phyloP scores from a whole-genome alignment of 1,140 invertebrate species.

The Helicoverpa zea region DNA sequence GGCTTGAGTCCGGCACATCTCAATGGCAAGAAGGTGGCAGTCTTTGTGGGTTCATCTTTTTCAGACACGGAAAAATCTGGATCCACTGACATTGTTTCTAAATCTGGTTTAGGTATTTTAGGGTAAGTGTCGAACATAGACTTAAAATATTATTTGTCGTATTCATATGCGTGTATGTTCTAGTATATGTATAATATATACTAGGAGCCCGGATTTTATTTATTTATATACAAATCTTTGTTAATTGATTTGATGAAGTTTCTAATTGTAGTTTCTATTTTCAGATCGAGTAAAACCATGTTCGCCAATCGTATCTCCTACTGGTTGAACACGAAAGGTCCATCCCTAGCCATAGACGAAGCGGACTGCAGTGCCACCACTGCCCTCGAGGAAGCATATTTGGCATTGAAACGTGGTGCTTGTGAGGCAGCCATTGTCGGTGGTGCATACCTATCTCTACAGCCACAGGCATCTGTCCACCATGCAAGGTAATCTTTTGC shows the following conservation, averaged over 20 bases:
- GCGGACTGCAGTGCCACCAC: constrained; percentile 96
- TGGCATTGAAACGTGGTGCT: constrained; percentile 91
- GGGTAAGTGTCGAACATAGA: constrained; percentile 86
- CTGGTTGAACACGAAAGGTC: constrained; percentile 90
- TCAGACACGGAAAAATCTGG: constrained; percentile 89
- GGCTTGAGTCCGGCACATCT: constrained; percentile 89
- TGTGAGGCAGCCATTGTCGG: constrained; percentile 96
- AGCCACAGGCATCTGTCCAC: constrained; percentile 94
- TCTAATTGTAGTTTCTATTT: too few species aligned
- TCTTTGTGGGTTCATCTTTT: constrained; percentile 89
- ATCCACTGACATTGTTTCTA: constrained; percentile 89
- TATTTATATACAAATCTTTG: too few species aligned
- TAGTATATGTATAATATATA: too few species aligned
- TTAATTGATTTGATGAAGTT: too few species aligned
- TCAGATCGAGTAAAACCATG: constrained; percentile 93
- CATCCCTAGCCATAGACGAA: constrained; percentile 95
- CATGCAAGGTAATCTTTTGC: constrained; percentile 88
- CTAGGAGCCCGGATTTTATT: too few species aligned
- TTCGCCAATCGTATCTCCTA: constrained; percentile 96
- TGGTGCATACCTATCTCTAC: constrained; percentile 94
- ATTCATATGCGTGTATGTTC: too few species aligned
- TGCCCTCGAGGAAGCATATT: constrained; percentile 94
- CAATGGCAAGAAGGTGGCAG: constrained; percentile 89
- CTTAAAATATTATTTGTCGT: too few species aligned
- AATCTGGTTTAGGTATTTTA: constrained; percentile 89